Base-by-base conservation (phyloP, 2,888 invertebrate species). In the Tachina fera region DNA sequence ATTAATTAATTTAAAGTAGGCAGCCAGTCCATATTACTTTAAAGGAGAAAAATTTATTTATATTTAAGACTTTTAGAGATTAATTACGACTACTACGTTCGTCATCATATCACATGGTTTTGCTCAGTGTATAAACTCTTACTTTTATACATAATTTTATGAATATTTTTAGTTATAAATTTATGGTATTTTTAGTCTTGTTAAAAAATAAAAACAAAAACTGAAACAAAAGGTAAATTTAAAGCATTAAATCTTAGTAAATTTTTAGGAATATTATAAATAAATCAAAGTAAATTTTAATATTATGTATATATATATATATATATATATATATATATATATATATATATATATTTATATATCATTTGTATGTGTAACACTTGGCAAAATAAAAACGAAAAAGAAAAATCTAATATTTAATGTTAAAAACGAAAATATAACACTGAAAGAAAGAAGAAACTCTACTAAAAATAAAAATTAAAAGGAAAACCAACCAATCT, bases 1-100 rank as follows among this genome's bases (percentile, higher is more conserved):
- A 63, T 16, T 70, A 76, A 63, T 16, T 63, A 60, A 58, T 49
- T 22, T 16, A 51, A 77, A 71, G 11, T 0, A 81, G 49, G 58
- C 31, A 67, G n/a, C 47, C 49, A 47, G 82, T 82, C 82, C 75
- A 82, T 63, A 43, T 76, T 82, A 76, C 82, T 82, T 82, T 82
- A 82, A 76, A 14, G n/a, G 43, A 41, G 22, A 22, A 3, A 11
- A n/a, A 43, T 5, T 39, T 10, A 31, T 14, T 63, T 75, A 6
- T 63, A 51, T 47, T 74, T 63, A 49, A 53, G n/a, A 60, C 14
- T 77, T 47, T 43, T 75, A 75, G 49, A 75, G 49, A 56, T 11
- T 53, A 14, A 45, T 41, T 61, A 68, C 31, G 31, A 31, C 31
- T 31, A 31, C 31, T 31, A 31, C 41, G n/a, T 70, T 78, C 11